Percentiles rank a stretch among this genome's conserved stretches.
These are phyloP conservation scores for Cydia fagiglandana DNA, from an alignment of 1,140 invertebrate species.

Conservation along the genomic window DNA sequence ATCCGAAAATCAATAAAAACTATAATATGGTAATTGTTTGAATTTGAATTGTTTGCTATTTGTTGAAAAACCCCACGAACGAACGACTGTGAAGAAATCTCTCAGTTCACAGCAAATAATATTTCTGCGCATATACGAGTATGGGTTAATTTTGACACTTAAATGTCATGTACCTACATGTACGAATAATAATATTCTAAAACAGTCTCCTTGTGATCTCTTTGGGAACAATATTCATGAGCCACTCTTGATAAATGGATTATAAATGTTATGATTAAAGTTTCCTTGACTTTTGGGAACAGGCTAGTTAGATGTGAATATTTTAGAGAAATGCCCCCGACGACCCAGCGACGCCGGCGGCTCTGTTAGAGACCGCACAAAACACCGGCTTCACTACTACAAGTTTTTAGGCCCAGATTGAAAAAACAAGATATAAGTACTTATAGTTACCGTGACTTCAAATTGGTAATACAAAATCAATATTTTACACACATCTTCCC, in stretches of 20 bases:
- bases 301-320: neutral
- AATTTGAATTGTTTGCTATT: too few relatives aligned
- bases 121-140: too few relatives aligned
- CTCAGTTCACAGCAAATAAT: too few relatives aligned
- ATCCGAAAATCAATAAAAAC: neutral
- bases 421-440: too few relatives aligned
- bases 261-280: slow-evolving; percentile 6
- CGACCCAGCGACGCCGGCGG: neutral
- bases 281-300: neutral
- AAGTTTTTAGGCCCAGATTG: neutral
- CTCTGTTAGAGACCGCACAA: too few relatives aligned
- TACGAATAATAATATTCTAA: neutral
- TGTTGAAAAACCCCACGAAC: too few relatives aligned
- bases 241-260: neutral
- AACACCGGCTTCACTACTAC: neutral
- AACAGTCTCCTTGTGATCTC: neutral
- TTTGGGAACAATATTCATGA: neutral
- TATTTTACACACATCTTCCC: too few relatives aligned
- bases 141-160: neutral
- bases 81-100: too few relatives aligned
- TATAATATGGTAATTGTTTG: too few relatives aligned
- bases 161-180: too few relatives aligned
- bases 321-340: neutral
- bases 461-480: too few relatives aligned
- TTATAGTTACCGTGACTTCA: too few relatives aligned